phyloP scores from a whole-genome alignment of 2,888 invertebrate genomes.

The Clanis bilineata region DNA sequence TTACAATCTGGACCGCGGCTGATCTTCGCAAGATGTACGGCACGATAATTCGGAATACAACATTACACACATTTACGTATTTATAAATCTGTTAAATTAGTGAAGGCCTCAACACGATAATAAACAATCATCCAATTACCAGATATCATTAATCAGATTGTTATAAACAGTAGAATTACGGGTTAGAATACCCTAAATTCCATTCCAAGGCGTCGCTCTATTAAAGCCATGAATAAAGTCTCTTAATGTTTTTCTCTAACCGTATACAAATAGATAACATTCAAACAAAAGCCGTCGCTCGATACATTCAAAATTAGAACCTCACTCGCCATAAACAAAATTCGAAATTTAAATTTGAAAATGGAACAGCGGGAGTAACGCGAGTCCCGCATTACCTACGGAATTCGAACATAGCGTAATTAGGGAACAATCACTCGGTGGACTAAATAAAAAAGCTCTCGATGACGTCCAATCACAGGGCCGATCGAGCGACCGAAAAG shows the following conservation, averaged over 20 bases:
- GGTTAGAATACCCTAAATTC: background rate
- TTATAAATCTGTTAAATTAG: background rate
- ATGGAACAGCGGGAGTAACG: conserved; percentile 36
- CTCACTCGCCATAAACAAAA: background rate
- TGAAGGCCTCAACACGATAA: conserved; percentile 2
- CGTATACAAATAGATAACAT: background rate
- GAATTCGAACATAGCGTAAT: conserved; percentile 63
- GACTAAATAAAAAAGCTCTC: conserved; percentile 52
- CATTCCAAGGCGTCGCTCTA: background rate
- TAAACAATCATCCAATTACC: conserved; percentile 12
- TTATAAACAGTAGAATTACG: conserved; percentile 2
- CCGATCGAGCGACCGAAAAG: conserved; percentile 51
- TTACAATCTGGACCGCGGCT: background rate
- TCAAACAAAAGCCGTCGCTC: background rate
- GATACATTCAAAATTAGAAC: conserved; percentile 9
- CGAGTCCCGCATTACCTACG: conserved; percentile 49
- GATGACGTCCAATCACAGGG: conserved; percentile 64
- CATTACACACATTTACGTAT: conserved; percentile 4
- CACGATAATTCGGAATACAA: background rate
- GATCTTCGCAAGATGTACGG: conserved; percentile 4
- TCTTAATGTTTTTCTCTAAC: background rate
- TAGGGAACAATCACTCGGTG: conserved; percentile 57
- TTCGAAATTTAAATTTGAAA: conserved; percentile 35
- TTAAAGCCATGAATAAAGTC: background rate
- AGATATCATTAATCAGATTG: conserved; percentile 4